Base-by-base conservation (phyloP, 2,797 vertebrate genomes). In the Hydrophis major region DNA sequence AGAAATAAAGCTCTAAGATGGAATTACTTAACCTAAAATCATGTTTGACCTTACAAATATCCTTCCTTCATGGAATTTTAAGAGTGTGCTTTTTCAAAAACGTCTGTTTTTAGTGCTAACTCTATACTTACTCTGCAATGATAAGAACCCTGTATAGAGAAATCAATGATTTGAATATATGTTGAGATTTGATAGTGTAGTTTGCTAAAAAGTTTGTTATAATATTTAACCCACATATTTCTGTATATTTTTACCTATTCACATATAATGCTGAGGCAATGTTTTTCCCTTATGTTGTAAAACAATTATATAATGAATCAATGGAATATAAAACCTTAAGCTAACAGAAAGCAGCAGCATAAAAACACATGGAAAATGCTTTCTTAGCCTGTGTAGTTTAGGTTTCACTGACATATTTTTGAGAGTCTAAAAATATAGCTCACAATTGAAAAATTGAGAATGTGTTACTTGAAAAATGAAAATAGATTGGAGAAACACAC, bases 261-360 rank as follows among this genome's bases (percentile, higher is more conserved):
- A 86, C 53, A 91, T 91, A 94, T 93, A 93, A 93, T 63, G 6
- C 12, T 27, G 22, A 56, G 50, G 14, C 0, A 0, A 0, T 12
- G 10, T 83, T 94, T 94, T 61, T 91, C 5, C 47, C 20, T 86
- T 12, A 63, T 86, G 92, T 55, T 28, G 20, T 86, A 87, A 86
- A 87, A 61, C 50, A 86, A 28, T 37, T 55, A 63, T 16, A 56
- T 8, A 57, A 56, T 8, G 59, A 87, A 91, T 28, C 27, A 87
- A 66, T 59, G 13, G 6, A 61, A 86, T 88, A 56, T 28, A 56
- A 37, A 50, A 90, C 14, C 55, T 22, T 88, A 50, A 13, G 20
- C 37, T 83, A 93, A 93, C 94, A 74, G 28, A 94, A 96, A 95
- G 25, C 86, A 94, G 90, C 90, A 87, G 1, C 56, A 87, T 16